A percentile compares a stretch with the other conserved stretches of the same genome.
Evolutionary conservation across 2,113 vertebrate species (phyloP).

Genomic region (Carassius auratus): DNA sequence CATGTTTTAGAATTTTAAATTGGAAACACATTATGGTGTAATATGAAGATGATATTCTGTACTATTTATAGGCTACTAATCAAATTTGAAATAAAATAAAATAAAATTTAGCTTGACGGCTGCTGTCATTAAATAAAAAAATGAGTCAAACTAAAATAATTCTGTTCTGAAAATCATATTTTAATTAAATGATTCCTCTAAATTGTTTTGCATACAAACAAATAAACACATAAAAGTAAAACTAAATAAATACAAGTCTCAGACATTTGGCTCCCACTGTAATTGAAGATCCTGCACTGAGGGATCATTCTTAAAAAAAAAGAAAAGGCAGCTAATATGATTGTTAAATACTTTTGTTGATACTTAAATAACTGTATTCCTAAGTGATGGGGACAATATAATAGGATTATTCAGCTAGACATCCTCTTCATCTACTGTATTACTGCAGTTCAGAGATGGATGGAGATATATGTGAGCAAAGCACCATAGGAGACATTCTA

Average conservation of each 20-base stretch:
- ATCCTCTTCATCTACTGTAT: slow-evolving; percentile 24
- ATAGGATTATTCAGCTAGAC: slow-evolving; percentile 22
- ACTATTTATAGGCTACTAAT: neutral
- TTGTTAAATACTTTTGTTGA: slow-evolving; percentile 18
- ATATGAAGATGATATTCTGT: neutral
- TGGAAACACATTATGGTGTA: neutral
- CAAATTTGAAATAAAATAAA: neutral
- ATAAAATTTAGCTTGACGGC: neutral
- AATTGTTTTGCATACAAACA: neutral
- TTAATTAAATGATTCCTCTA: neutral
- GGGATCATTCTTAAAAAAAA: neutral
- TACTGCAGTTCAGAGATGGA: slow-evolving; percentile 27
- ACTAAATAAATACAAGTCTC: neutral
- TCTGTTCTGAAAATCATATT: neutral
- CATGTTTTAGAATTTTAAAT: neutral
- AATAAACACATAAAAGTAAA: neutral
- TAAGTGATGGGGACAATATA: slow-evolving; percentile 13
- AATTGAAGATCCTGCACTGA: neutral
- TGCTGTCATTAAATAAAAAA: neutral
- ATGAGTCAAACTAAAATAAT: neutral
- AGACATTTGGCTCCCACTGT: neutral
- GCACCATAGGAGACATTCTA: slow-evolving; percentile 30
- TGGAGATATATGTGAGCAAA: slow-evolving; percentile 34
- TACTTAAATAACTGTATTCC: neutral
- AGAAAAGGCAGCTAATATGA: slow-evolving; percentile 13